These are phyloP conservation scores for Elysia crispata DNA, from an alignment of 2,888 invertebrate genomes.

Conservation along the genomic window DNA sequence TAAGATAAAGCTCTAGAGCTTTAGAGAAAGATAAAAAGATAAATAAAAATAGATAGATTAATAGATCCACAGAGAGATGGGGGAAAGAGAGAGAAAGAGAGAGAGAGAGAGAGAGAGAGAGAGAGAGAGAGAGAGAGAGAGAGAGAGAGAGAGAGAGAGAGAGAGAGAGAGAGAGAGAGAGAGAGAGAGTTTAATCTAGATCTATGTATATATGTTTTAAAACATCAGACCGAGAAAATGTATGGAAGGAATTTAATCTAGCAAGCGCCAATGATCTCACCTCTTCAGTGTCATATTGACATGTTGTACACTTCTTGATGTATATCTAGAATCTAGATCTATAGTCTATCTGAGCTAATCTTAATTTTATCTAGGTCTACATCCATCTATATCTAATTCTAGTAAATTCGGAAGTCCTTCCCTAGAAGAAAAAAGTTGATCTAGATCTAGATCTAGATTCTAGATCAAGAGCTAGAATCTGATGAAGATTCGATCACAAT, in stretches of 20 bases:
- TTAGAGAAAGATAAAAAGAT: slow-evolving; percentile 3
- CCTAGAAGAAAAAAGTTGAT: not conserved
- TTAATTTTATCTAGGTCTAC: not conserved
- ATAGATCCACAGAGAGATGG: slow-evolving; percentile 24
- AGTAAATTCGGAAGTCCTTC: not conserved
- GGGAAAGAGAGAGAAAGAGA: slow-evolving; percentile 5
- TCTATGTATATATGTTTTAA: too few relatives aligned
- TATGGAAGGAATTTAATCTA: too few relatives aligned
- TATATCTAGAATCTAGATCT: too few relatives aligned
- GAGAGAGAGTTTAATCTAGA: not conserved
- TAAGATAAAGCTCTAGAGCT: too few relatives aligned
- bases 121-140: slow-evolving; percentile 20
- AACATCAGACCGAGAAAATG: too few relatives aligned
- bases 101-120: slow-evolving; percentile 22
- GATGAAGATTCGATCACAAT: too few relatives aligned
- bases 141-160: slow-evolving; percentile 9
- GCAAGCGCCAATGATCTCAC: too few relatives aligned
- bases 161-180: slow-evolving; percentile 21
- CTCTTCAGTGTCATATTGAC: too few relatives aligned
- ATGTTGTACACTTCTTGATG: too few relatives aligned
- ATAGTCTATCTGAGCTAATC: too few relatives aligned
- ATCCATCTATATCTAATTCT: not conserved
- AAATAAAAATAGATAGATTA: not conserved
- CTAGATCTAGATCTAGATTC: not conserved
- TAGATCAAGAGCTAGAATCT: not conserved